Evolutionary conservation across 2,888 invertebrate species (phyloP), one percentile per base, ranked within the genome.

Genomic region (Philereme vetulata): DNA sequence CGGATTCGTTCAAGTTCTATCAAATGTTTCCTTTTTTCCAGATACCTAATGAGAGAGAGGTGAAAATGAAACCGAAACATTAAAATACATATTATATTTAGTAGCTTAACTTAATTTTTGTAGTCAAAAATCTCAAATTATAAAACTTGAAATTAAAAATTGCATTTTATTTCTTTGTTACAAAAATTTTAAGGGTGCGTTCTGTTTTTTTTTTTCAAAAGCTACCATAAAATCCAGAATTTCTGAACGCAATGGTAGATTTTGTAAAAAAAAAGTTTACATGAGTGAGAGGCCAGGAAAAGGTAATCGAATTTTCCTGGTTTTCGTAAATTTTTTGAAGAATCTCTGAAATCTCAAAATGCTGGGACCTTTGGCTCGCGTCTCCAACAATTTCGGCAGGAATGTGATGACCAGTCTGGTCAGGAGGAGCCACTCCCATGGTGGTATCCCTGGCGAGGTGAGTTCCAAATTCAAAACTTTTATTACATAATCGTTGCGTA

Each of bases 391-490:
- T 67, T 71, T 90, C 43, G 88, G 91, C 66, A 88, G 85, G 65
- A 90, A 90, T 86, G 86, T 88, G 64, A 82, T 91, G 80, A 85
- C 82, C 63, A 88, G 81, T 66, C 75, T 86, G 64, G 84, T 91
- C 50, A 86, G 91, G 71, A 86, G 86, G 54, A 67, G 68, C 70
- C 87, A 88, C 71, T 85, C 86, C 35, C 80, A 88, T 62, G 91
- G 92, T 50, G 91, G 91, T 64, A 73, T 90, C 48, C 88, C 92
- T 77, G 91, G 92, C 66, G 92, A 90, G 87, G 92, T 90, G 59
- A 84, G 88, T 88, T 69, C 67, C 21, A 59, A 40, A 58, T 70
- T 76, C 67, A 76, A 77, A 73, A 67, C 61, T 68, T 67, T 74
- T 77, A 85, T 91, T 89, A 90, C 85, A 88, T 91, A 88, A 90